These are phyloP conservation scores for Zalophus californianus DNA, from an alignment of 2,797 vertebrate species.

Conservation along the genomic window DNA sequence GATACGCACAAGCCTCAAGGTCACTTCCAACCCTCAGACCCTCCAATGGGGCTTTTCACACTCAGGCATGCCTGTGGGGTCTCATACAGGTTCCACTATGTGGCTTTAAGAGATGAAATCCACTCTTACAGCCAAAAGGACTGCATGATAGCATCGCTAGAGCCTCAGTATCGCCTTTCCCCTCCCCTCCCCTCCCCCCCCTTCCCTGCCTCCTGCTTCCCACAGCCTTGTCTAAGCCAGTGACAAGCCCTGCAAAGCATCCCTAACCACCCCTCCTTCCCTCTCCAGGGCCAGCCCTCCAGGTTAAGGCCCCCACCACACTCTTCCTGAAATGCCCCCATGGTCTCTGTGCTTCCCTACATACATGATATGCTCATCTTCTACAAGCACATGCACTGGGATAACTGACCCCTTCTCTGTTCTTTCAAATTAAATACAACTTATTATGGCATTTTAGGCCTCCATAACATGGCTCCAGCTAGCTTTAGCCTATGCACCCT, in stretches of 20 bases:
- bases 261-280: not conserved
- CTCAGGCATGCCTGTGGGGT: not conserved
- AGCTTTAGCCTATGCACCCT: not conserved
- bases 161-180: not conserved
- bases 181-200: not conserved
- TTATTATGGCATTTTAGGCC: not conserved
- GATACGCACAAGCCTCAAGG: not conserved
- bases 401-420: not conserved
- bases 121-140: not conserved
- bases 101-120: not conserved
- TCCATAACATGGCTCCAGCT: not conserved
- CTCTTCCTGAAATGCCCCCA: not conserved
- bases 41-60: not conserved
- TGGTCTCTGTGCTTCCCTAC: not conserved
- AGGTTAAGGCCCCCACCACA: accelerated
- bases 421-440: not conserved
- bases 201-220: no score
- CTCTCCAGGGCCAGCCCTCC: not conserved
- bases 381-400: not conserved
- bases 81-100: not conserved
- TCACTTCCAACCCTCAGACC: not conserved
- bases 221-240: no score
- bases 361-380: not conserved
- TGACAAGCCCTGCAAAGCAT: not conserved
- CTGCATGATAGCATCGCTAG: no score